Evolutionary conservation across 2,113 vertebrate species (phyloP).

Genomic region (Cyprinus carpio): DNA sequence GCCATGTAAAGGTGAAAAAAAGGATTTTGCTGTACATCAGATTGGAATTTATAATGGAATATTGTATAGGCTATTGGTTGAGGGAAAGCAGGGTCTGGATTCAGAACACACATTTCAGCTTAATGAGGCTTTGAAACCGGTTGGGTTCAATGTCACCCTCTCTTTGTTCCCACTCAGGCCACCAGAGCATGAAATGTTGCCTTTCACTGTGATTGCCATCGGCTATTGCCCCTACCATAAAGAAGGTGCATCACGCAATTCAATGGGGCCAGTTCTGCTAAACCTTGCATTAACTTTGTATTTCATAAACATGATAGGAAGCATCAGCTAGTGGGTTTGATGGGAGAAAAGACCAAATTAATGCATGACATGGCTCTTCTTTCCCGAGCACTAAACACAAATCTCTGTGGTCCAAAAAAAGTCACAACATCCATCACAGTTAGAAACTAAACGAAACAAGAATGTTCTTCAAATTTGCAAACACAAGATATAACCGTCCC

Average conservation of each 20-base stretch:
- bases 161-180: constrained; percentile 43
- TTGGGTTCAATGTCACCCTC: constrained; percentile 50
- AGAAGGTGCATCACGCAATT: neutral
- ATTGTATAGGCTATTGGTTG: neutral
- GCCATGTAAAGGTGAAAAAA: constrained; percentile 17
- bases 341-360: neutral
- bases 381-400: neutral
- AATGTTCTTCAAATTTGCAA: constrained; percentile 27
- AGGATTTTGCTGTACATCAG: neutral
- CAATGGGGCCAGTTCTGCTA: neutral
- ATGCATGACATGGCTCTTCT: neutral
- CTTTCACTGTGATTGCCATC: constrained; percentile 20
- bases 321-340: neutral
- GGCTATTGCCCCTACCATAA: constrained; percentile 7
- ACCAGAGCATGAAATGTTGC: constrained; percentile 37
- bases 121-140: constrained; percentile 39
- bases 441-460: constrained; percentile 15
- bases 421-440: constrained; percentile 5
- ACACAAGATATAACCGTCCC: neutral
- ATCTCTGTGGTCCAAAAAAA: constrained; percentile 21
- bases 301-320: neutral
- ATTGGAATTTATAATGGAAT: constrained; percentile 28
- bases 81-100: constrained; percentile 19
- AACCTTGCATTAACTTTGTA: neutral
- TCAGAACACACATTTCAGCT: constrained; percentile 24